A percentile compares a stretch with the other conserved stretches of the same genome.
Conservation (phyloP, 2,113 vertebrate genomes). For the Oplegnathus fasciatus region DNA sequence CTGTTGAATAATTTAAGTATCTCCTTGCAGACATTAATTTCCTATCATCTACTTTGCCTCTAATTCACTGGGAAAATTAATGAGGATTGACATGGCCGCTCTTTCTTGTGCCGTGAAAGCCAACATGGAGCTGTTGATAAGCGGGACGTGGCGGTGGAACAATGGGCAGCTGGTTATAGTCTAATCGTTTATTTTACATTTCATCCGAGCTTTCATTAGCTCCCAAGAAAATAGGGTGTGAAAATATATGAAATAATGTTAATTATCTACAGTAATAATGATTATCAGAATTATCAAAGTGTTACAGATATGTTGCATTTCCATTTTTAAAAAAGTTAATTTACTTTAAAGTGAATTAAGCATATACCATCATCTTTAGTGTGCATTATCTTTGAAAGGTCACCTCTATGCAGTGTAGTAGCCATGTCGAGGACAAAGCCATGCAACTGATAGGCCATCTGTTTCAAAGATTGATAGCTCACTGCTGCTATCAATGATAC, state of each 20-base stretch:
- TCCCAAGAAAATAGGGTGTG: conserved; percentile 44
- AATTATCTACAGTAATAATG: conserved; percentile 51
- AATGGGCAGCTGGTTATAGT: conserved; percentile 66
- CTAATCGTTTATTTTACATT: conserved; percentile 72
- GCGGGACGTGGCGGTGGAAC: conserved; percentile 60
- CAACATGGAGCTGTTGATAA: conserved; percentile 78
- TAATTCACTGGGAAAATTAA: conserved; percentile 81
- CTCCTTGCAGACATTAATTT: conserved; percentile 83
- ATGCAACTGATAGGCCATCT: conserved; percentile 72
- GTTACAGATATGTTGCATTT: conserved; percentile 12
- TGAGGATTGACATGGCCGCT: conserved; percentile 80
- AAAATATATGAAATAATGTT: conserved; percentile 50
- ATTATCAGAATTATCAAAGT: conserved; percentile 55
- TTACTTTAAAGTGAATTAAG: conserved; percentile 47
- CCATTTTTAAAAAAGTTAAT: conserved; percentile 26
- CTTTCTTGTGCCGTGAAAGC: conserved; percentile 78
- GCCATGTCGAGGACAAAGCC: conserved; percentile 72
- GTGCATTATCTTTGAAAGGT: conserved; percentile 71
- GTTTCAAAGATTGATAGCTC: conserved; percentile 79
- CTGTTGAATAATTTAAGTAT: conserved; percentile 83
- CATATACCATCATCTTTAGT: conserved; percentile 49
- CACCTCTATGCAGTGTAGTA: conserved; percentile 62
- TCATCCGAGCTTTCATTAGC: conserved; percentile 57
- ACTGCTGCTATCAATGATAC: conserved; percentile 66
- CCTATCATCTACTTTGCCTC: conserved; percentile 78